Conservation (phyloP, 2,113 vertebrate species). For the Passer domesticus region DNA sequence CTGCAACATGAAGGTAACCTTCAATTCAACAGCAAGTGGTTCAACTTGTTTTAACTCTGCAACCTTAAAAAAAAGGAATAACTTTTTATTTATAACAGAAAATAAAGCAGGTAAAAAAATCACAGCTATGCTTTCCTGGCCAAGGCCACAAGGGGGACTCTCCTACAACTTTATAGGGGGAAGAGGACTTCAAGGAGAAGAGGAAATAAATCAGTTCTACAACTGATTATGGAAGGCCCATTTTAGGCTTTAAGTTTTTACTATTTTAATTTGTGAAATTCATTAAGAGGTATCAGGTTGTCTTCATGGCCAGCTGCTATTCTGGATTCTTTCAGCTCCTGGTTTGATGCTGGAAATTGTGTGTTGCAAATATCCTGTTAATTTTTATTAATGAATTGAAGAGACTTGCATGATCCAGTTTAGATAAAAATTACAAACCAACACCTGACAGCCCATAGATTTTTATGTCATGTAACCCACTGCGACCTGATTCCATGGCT, state of each 20-base stretch:
- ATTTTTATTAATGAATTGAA: not conserved
- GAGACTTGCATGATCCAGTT: not conserved
- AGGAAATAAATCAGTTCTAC: not conserved
- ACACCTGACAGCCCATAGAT: not conserved
- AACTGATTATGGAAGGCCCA: not conserved
- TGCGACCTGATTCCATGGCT: not conserved
- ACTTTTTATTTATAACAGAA: too few species aligned
- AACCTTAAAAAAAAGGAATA: too few species aligned
- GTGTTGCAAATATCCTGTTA: not conserved
- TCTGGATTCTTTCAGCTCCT: not conserved
- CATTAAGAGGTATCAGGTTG: not conserved
- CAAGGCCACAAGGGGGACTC: constrained; percentile 16
- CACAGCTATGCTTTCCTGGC: not conserved
- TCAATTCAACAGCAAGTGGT: too few species aligned
- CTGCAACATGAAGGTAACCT: too few species aligned
- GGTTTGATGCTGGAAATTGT: not conserved
- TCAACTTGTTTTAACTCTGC: too few species aligned
- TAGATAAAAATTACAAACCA: not conserved
- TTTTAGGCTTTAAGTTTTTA: not conserved
- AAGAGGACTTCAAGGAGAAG: not conserved
- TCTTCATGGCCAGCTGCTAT: not conserved
- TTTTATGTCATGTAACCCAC: not conserved
- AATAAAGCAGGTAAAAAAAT: not conserved
- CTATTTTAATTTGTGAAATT: not conserved
- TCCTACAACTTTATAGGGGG: not conserved